These are phyloP conservation scores for Cyprinus carpio DNA, from an alignment of 2,113 vertebrate species.

Conservation along the genomic window DNA sequence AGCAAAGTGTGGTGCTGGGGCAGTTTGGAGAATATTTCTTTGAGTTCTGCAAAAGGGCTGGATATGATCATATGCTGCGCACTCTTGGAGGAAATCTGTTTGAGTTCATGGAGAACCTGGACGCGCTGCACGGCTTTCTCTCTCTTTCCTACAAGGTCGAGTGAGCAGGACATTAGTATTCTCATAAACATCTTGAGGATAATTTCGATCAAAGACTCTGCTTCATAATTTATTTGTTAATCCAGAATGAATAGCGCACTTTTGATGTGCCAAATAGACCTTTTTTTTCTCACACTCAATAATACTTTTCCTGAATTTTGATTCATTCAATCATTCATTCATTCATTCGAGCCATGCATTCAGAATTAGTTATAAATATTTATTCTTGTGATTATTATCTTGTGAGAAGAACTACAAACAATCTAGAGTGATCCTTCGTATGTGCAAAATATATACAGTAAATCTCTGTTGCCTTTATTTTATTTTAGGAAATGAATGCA, in stretches of 20 bases:
- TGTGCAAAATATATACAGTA: background rate
- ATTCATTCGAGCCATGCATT: background rate
- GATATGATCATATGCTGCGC: constrained; percentile 82
- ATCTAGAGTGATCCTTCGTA: background rate
- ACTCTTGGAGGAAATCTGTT: constrained; percentile 80
- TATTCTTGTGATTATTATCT: background rate
- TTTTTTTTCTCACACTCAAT: background rate
- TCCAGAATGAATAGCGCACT: background rate
- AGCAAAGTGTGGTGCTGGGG: constrained; percentile 73
- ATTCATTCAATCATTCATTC: constrained; percentile 1
- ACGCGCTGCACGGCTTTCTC: constrained; percentile 79
- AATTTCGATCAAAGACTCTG: constrained; percentile 29
- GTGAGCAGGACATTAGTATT: constrained; percentile 2
- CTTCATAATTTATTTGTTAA: constrained; percentile 19
- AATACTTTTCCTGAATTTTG: background rate
- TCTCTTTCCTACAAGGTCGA: constrained; percentile 82
- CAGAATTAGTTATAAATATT: background rate
- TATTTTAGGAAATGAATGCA: constrained; percentile 77
- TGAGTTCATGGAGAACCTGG: constrained; percentile 82
- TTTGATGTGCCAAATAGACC: background rate
- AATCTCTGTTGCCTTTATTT: background rate
- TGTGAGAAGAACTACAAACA: background rate
- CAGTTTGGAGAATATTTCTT: constrained; percentile 84
- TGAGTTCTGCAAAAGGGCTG: constrained; percentile 80
- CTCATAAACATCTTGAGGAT: background rate